Conservation (phyloP, 2,113 vertebrate genomes). For the Tenebrosternarchus preto region DNA sequence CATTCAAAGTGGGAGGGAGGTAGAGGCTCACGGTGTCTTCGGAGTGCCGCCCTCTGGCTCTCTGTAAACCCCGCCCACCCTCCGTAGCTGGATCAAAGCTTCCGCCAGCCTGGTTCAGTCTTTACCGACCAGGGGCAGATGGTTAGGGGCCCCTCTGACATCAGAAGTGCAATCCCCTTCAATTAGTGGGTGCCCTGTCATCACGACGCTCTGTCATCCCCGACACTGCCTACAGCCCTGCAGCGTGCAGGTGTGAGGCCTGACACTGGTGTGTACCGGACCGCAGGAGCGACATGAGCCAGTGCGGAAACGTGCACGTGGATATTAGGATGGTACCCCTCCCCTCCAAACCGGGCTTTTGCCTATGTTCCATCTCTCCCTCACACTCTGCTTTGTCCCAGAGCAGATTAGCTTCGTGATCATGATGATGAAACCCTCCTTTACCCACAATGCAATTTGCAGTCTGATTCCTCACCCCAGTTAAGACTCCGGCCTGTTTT, state of each 20-base stretch:
- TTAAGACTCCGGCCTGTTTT: conserved; percentile 22
- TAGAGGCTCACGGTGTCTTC: not conserved
- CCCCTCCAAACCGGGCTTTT: not conserved
- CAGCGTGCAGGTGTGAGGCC: conserved; percentile 29
- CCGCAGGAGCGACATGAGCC: too few species aligned
- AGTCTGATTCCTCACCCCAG: conserved; percentile 28
- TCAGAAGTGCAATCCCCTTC: conserved; percentile 62
- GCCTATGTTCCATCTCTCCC: not conserved
- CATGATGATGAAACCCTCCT: conserved; percentile 16
- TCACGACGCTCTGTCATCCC: conserved; percentile 64
- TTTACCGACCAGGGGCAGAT: conserved; percentile 63
- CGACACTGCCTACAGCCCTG: conserved; percentile 23
- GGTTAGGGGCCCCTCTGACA: conserved; percentile 59
- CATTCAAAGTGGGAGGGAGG: not conserved
- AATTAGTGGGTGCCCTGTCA: conserved; percentile 73
- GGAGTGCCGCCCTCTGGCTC: too few species aligned
- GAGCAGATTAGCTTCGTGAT: too few species aligned
- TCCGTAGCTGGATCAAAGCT: conserved; percentile 4
- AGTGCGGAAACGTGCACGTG: too few species aligned
- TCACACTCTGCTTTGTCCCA: too few species aligned
- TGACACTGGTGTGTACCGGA: conserved; percentile 40
- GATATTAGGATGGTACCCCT: not conserved
- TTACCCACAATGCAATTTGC: conserved; percentile 3
- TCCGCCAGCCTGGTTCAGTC: not conserved
- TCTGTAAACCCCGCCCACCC: not conserved